phyloP scores from a whole-genome alignment of 1,140 invertebrate species.

The Zaprionus davidi region DNA sequence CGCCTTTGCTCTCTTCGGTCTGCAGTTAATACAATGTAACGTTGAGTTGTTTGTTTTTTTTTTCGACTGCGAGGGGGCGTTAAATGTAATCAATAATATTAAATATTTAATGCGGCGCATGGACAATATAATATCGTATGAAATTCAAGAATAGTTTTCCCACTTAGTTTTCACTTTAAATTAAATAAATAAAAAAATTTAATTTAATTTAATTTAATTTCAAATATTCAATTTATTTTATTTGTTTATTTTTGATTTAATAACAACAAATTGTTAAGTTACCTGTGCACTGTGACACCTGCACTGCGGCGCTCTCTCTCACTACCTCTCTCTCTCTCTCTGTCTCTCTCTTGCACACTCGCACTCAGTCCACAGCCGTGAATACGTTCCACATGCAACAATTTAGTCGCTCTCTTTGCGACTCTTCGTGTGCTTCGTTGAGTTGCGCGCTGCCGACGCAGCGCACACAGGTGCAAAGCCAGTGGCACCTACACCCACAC shows the following conservation, averaged over 20 bases:
- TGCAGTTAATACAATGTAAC: constrained; percentile 70
- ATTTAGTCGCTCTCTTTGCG: constrained; percentile 36
- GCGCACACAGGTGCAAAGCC: constrained; percentile 48
- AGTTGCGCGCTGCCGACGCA: constrained; percentile 59
- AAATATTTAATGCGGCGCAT: constrained; percentile 79
- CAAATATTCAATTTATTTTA: neutral
- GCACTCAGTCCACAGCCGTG: constrained; percentile 8
- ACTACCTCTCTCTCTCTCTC: neutral
- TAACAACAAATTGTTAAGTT: constrained; percentile 12
- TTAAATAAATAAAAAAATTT: neutral
- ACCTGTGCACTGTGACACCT: constrained; percentile 54
- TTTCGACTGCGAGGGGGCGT: constrained; percentile 14
- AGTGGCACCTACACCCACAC: constrained; percentile 20
- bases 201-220: neutral
- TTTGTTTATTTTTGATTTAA: constrained; percentile 8
- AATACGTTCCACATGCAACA: constrained; percentile 56
- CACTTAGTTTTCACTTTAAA: neutral
- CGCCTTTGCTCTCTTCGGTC: neutral
- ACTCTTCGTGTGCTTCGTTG: constrained; percentile 55
- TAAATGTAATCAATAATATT: constrained; percentile 83
- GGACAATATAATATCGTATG: neutral
- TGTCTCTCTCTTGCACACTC: neutral
- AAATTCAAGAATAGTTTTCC: neutral
- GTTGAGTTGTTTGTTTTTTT: constrained; percentile 61
- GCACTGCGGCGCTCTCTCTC: neutral